Evolutionary conservation across 2,888 invertebrate species (phyloP).

Genomic region (Adelognathus sp.): DNA sequence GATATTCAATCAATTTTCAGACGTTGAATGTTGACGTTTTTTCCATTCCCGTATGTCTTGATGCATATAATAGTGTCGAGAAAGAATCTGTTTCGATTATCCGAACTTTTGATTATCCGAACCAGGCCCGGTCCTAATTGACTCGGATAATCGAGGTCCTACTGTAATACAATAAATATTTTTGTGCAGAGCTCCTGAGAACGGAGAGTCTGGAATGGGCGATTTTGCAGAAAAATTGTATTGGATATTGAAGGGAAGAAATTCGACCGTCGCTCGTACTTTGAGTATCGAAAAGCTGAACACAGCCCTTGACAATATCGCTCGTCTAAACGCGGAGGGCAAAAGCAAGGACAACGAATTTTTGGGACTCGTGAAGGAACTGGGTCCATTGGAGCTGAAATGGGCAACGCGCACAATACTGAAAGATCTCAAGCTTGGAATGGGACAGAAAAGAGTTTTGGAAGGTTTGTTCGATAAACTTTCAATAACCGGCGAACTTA

Average conservation of each 20-base stretch:
- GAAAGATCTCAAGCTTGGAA: slow-evolving; percentile 91
- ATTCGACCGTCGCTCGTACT: slow-evolving; percentile 79
- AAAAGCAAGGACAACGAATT: slow-evolving; percentile 86
- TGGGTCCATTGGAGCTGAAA: slow-evolving; percentile 90
- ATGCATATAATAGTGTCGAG: no score
- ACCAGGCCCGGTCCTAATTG: no score
- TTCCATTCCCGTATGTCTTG: no score
- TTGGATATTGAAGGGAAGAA: slow-evolving; percentile 85
- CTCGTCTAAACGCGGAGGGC: slow-evolving; percentile 85
- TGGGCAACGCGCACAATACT: slow-evolving; percentile 95
- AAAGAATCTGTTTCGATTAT: no score
- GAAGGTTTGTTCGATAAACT: slow-evolving; percentile 63
- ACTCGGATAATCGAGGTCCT: no score
- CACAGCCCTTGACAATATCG: slow-evolving; percentile 88
- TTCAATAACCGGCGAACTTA: no score
- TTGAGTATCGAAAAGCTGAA: slow-evolving; percentile 89
- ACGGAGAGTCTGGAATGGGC: slow-evolving; percentile 78
- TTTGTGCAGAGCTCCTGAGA: slow-evolving; percentile 43
- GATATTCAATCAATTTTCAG: no score
- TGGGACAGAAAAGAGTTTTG: slow-evolving; percentile 88
- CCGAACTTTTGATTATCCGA: no score
- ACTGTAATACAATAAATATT: no score
- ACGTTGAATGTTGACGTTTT: no score
- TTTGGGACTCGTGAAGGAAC: slow-evolving; percentile 85
- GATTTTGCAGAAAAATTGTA: slow-evolving; percentile 93